These are phyloP conservation scores for Dicaeum eximium DNA, from an alignment of 2,113 vertebrate genomes.

Conservation along the genomic window DNA sequence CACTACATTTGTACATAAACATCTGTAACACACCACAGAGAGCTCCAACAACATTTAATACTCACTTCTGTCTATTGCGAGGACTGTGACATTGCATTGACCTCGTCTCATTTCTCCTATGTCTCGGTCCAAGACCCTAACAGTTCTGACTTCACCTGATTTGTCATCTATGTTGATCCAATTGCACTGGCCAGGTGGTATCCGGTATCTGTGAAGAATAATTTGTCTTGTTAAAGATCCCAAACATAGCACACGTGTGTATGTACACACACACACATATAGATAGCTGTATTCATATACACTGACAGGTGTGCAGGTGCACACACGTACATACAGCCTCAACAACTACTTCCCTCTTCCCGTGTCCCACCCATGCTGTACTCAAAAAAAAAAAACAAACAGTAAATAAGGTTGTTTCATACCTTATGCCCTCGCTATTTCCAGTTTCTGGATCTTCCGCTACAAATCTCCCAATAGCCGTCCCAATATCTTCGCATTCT, in stretches of 20 bases:
- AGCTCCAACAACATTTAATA: background rate
- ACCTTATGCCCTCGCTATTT: constrained; percentile 80
- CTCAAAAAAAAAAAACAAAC: background rate
- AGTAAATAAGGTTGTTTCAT: background rate
- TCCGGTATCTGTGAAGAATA: constrained; percentile 77
- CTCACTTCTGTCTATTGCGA: constrained; percentile 74
- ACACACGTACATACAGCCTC: background rate
- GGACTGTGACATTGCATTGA: constrained; percentile 74
- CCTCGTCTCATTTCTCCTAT: constrained; percentile 72
- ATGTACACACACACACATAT: background rate
- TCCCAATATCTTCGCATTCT: constrained; percentile 75
- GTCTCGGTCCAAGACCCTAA: constrained; percentile 82
- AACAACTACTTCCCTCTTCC: background rate
- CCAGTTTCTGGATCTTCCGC: constrained; percentile 85
- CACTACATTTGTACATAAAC: background rate
- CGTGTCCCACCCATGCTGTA: accelerated
- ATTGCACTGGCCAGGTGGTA: constrained; percentile 72
- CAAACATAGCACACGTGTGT: background rate
- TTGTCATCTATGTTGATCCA: constrained; percentile 80
- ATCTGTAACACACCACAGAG: background rate
- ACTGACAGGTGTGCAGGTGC: accelerated
- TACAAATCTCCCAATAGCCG: constrained; percentile 70
- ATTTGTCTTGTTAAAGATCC: background rate
- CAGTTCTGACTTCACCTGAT: constrained; percentile 77
- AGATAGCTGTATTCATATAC: background rate